These are phyloP conservation scores for Anagrus nilaparvatae DNA, from an alignment of 1,140 invertebrate species.

Conservation along the genomic window DNA sequence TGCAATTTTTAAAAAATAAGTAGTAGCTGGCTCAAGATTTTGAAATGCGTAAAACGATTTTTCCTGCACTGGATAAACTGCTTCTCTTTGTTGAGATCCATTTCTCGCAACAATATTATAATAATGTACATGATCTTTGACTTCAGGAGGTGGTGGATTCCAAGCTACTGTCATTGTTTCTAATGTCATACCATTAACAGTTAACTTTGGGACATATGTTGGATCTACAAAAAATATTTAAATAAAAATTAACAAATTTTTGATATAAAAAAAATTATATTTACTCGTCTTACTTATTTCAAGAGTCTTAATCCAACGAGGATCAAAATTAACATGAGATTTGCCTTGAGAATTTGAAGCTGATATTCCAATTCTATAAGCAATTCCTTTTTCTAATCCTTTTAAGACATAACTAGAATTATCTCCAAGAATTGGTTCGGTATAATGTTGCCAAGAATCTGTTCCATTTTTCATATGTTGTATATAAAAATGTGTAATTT, in stretches of 20 bases:
- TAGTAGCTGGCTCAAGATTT: conserved; percentile 63
- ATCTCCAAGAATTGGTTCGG: conserved; percentile 44
- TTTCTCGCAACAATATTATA: conserved; percentile 60
- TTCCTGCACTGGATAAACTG: conserved; percentile 51
- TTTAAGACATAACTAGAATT: conserved; percentile 54
- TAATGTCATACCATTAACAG: conserved; percentile 64
- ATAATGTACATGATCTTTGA: conserved; percentile 64
- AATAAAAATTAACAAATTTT: conserved; percentile 2
- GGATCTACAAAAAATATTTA: conserved; percentile 47
- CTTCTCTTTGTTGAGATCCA: conserved; percentile 45
- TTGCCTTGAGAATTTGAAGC: conserved; percentile 47
- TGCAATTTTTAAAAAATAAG: conserved; percentile 63
- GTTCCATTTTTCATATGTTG: conserved; percentile 50
- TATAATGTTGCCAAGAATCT: conserved; percentile 43
- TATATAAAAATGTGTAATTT: conserved; percentile 54
- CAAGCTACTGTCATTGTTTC: conserved; percentile 71
- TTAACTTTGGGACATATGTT: conserved; percentile 63
- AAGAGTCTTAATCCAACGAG: conserved; percentile 48
- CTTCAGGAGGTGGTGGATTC: conserved; percentile 52
- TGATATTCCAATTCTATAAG: conserved; percentile 47
- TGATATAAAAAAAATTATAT: neutral
- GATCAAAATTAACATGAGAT: conserved; percentile 40
- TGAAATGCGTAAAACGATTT: conserved; percentile 65
- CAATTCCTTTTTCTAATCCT: conserved; percentile 48
- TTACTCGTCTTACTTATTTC: conserved; percentile 38